Percentiles rank a stretch among this genome's conserved stretches.
These are phyloP conservation scores for Castor canadensis DNA, from an alignment of 2,113 vertebrate species.

Conservation along the genomic window DNA sequence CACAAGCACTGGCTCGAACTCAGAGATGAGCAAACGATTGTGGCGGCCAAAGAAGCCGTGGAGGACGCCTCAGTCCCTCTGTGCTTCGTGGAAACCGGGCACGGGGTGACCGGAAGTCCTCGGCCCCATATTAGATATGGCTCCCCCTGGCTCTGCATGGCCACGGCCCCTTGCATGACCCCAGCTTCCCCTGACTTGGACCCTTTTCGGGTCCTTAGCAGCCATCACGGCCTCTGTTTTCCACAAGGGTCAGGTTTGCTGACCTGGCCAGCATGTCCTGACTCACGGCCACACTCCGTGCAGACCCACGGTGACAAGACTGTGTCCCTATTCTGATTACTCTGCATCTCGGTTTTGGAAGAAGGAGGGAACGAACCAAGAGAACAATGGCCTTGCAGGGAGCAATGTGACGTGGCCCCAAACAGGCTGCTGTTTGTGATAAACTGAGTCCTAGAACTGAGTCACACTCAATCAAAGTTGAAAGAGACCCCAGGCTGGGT, in stretches of 20 bases:
- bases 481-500: no score
- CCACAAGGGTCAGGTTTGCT: not conserved
- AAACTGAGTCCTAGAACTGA: slow-evolving; percentile 27
- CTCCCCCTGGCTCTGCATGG: no score
- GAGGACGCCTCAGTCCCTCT: not conserved
- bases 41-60: not conserved
- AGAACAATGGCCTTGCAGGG: not conserved
- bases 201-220: not conserved
- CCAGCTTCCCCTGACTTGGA: not conserved
- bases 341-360: not conserved
- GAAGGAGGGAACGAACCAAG: not conserved
- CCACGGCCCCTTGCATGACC: no score
- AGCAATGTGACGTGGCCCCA: not conserved
- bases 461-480: no score
- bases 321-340: not conserved
- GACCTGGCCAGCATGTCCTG: not conserved
- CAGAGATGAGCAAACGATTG: not conserved
- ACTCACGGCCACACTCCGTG: not conserved
- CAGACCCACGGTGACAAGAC: not conserved
- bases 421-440: not conserved
- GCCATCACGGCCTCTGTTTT: not conserved
- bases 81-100: not conserved
- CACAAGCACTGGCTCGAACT: not conserved
- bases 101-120: not conserved
- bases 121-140: no score